Percentiles rank a stretch among this genome's conserved stretches.
These are phyloP conservation scores for Zophobas atratus DNA, from an alignment of 1,140 invertebrate species.

Conservation along the genomic window DNA sequence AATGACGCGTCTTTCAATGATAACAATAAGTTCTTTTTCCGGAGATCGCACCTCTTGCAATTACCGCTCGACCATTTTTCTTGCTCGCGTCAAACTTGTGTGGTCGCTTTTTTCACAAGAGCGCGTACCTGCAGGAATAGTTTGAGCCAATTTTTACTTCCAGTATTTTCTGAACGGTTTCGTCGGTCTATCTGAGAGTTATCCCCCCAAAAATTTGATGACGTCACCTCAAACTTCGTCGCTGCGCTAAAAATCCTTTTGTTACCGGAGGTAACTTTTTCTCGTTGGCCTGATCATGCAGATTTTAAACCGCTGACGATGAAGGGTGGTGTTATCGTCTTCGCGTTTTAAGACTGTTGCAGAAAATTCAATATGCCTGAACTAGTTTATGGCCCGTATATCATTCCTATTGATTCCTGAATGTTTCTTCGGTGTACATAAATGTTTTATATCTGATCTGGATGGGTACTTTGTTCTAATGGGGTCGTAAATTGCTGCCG, in stretches of 20 bases:
- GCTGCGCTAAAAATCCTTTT: too few species aligned
- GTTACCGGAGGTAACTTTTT: too few species aligned
- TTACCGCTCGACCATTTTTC: conserved; percentile 33
- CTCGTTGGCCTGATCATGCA: not conserved
- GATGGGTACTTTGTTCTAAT: conserved; percentile 39
- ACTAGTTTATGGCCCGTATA: conserved; percentile 50
- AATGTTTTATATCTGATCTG: conserved; percentile 39
- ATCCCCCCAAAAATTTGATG: not conserved
- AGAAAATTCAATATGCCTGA: conserved; percentile 50
- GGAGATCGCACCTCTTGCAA: conserved; percentile 29
- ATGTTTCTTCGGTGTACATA: conserved; percentile 40
- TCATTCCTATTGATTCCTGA: conserved; percentile 52
- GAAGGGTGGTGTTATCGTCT: not conserved
- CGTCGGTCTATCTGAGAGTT: too few species aligned
- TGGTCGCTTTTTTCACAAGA: conserved; percentile 4
- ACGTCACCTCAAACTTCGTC: not conserved
- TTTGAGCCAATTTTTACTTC: too few species aligned
- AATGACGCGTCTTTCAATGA: conserved; percentile 45
- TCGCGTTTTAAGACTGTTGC: not conserved
- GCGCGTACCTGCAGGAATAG: not conserved
- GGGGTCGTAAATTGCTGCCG: conserved; percentile 24
- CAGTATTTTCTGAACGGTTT: too few species aligned
- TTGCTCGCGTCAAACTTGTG: conserved; percentile 9
- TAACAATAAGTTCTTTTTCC: conserved; percentile 43
- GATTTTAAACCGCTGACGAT: conserved; percentile 26